These are phyloP conservation scores for Pangasianodon gigas DNA, from an alignment of 2,113 vertebrate species.

Conservation along the genomic window DNA sequence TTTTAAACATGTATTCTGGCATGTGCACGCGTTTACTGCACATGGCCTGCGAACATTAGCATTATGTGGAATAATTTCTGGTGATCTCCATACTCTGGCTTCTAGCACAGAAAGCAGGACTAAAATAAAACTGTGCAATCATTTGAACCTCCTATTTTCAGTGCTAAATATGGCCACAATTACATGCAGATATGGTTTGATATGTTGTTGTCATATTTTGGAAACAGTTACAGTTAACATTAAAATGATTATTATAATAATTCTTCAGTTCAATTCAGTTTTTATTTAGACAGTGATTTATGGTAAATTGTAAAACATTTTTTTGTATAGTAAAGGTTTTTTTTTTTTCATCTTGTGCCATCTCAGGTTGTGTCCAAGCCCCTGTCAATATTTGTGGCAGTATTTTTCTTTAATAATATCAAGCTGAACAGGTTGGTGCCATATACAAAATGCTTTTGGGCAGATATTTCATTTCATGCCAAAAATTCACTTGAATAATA, in stretches of 20 bases:
- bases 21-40: background rate
- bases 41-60: constrained; percentile 18
- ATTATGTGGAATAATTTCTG: constrained; percentile 33
- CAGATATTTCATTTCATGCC: background rate
- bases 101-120: constrained; percentile 21
- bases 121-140: background rate
- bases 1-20: constrained; percentile 40
- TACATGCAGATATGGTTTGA: background rate
- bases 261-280: background rate
- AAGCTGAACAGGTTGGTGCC: background rate
- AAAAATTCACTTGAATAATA: background rate
- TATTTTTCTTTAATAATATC: background rate
- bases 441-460: background rate
- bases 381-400: background rate
- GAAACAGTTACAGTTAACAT: background rate
- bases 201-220: background rate
- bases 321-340: background rate
- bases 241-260: background rate
- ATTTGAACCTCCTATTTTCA: background rate
- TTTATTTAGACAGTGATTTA: background rate
- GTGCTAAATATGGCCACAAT: background rate
- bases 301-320: background rate
- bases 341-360: background rate
- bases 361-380: background rate
- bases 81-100: constrained; percentile 24